Evolutionary conservation across 2,797 vertebrate species (phyloP).

Genomic region (Enteromius fasciolatus): DNA sequence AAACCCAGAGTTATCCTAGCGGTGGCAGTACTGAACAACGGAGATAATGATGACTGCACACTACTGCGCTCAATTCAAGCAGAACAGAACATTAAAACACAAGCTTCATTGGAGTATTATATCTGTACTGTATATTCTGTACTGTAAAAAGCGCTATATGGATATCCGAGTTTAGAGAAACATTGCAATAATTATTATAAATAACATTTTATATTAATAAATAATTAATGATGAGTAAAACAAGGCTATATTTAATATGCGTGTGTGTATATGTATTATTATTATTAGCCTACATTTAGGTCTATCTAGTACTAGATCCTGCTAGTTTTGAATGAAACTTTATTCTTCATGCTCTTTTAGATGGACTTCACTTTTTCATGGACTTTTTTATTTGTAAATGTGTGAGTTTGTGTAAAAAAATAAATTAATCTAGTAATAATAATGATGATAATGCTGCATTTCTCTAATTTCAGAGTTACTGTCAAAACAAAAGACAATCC

Average conservation of each 20-base stretch:
- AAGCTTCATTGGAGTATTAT: not conserved
- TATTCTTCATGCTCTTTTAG: too few relatives aligned
- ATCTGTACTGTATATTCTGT: too few relatives aligned
- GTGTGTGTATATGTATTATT: too few relatives aligned
- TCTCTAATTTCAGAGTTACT: not conserved
- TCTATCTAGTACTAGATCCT: too few relatives aligned
- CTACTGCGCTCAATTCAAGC: not conserved
- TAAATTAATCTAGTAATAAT: too few relatives aligned
- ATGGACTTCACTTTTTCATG: too few relatives aligned
- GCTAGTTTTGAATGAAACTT: too few relatives aligned
- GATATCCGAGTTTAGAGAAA: not conserved
- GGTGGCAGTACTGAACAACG: not conserved
- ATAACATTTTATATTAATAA: not conserved
- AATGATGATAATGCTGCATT: too few relatives aligned
- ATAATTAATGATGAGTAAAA: too few relatives aligned
- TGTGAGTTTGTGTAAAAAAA: too few relatives aligned
- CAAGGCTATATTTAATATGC: not conserved
- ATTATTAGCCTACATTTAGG: too few relatives aligned
- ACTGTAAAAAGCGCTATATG: not conserved
- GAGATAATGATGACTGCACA: not conserved
- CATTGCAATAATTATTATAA: not conserved
- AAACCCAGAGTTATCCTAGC: not conserved
- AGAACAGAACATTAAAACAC: not conserved
- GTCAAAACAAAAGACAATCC: not conserved
- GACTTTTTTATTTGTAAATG: too few relatives aligned